Evolutionary conservation across 2,797 vertebrate genomes (phyloP), one percentile per base, ranked within the genome.

Genomic region (Lagocephalus sceleratus): DNA sequence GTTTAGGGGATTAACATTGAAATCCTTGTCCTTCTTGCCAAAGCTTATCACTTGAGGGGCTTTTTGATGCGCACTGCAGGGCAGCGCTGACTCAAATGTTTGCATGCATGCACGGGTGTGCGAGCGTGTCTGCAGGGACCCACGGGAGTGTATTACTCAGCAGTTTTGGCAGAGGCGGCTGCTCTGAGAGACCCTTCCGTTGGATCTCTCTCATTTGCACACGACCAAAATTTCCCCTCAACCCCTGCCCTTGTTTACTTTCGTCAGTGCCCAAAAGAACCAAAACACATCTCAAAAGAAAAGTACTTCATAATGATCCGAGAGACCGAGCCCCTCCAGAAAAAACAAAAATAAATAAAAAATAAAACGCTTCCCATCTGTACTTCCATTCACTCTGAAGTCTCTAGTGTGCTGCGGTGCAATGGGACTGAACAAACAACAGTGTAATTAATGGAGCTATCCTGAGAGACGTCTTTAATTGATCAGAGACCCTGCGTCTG

Each of bases 1-100:
- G 81, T 91, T 87, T 80, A 86, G 83, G 52, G 88, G 89, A 91
- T 90, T 87, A 90, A 82, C 68, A 71, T 47, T 70, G 68, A 68
- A 82, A 82, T 86, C 79, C 78, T 63, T 43, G 63, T 78, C 81
- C 66, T 81, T 77, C 67, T 76, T 51, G 57, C 73, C 73, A 74
- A 68, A 77, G 87, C 80, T 87, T 84, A 87, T 88, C 81, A 81
- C 81, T 88, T 54, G 75, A 85, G 68, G 82, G 68, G 66, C 66
- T 71, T 78, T 82, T 70, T 76, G 64, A 78, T 70, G 75, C 71
- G 65, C 63, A 63, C 72, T 62, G 73, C 50, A 9, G 77, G 78
- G 71, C 74, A 68, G 60, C 41, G 64, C 75, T 82, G 82, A 82
- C 73, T 80, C 62, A 60, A 76, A 64, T 67, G 65, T 78, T 67